Conservation (phyloP, 2,888 invertebrate genomes). For the Byasa hedistus region DNA sequence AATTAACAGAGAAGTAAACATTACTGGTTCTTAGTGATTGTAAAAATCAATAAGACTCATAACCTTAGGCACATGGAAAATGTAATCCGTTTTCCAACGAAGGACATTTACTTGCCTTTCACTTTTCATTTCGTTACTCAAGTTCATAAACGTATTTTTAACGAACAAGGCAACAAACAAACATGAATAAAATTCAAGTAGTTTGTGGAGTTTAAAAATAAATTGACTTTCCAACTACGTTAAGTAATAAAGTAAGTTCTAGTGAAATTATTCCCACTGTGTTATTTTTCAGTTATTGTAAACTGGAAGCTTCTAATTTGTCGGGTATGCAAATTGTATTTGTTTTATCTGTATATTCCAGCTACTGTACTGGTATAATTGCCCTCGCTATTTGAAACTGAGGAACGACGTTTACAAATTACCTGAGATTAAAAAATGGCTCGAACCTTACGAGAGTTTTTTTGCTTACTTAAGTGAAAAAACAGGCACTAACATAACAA, state of each 20-base stretch:
- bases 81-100: not conserved
- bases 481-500: slow-evolving; percentile 62
- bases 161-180: not conserved
- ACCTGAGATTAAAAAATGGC: slow-evolving; percentile 51
- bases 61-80: not conserved
- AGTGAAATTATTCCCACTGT: not conserved
- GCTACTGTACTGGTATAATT: slow-evolving; percentile 74
- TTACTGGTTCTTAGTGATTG: not conserved
- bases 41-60: too few species aligned
- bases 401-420: slow-evolving; percentile 51
- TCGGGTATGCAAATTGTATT: slow-evolving; percentile 12
- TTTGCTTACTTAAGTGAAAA: slow-evolving; percentile 53
- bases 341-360: slow-evolving; percentile 41
- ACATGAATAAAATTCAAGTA: not conserved
- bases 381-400: slow-evolving; percentile 59
- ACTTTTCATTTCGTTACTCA: not conserved
- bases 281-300: not conserved
- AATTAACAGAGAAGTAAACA: not conserved
- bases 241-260: not conserved
- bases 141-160: not conserved
- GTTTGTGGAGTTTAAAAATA: not conserved
- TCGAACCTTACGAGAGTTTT: slow-evolving; percentile 54
- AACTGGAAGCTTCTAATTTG: not conserved
- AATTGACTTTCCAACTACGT: not conserved
- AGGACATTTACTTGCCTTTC: not conserved